phyloP scores from a whole-genome alignment of 2,888 invertebrate genomes.

The Pheosia gnoma region DNA sequence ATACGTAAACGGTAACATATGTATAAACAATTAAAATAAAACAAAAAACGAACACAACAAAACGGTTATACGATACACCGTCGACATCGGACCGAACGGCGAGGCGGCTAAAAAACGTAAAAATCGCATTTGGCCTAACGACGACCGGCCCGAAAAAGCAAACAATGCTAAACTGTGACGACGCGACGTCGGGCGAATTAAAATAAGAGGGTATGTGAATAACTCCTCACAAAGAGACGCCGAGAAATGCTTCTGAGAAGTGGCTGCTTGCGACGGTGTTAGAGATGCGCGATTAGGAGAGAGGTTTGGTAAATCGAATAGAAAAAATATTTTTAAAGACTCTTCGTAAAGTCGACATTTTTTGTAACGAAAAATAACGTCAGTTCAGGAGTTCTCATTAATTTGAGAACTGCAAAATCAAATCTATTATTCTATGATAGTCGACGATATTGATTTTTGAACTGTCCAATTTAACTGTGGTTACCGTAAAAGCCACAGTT shows the following conservation, averaged over 20 bases:
- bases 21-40: conserved; percentile 18
- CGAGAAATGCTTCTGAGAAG: conserved; percentile 60
- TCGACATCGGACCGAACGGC: conserved; percentile 24
- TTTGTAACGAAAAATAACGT: no score
- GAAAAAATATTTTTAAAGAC: neutral
- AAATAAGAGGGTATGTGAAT: conserved; percentile 56
- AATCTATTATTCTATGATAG: no score
- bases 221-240: conserved; percentile 44
- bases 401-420: no score
- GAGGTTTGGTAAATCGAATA: neutral
- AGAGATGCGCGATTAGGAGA: neutral
- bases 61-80: conserved; percentile 40
- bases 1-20: neutral
- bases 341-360: no score
- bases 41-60: conserved; percentile 21
- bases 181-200: conserved; percentile 54
- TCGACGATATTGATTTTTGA: no score
- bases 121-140: conserved; percentile 51
- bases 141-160: conserved; percentile 58
- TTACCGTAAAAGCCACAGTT: no score
- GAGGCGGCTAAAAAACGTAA: conserved; percentile 33
- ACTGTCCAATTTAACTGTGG: no score
- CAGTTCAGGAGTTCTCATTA: no score
- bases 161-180: conserved; percentile 59
- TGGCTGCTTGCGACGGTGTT: neutral